phyloP scores from a whole-genome alignment of 2,797 vertebrate species.

The Lophius americanus region DNA sequence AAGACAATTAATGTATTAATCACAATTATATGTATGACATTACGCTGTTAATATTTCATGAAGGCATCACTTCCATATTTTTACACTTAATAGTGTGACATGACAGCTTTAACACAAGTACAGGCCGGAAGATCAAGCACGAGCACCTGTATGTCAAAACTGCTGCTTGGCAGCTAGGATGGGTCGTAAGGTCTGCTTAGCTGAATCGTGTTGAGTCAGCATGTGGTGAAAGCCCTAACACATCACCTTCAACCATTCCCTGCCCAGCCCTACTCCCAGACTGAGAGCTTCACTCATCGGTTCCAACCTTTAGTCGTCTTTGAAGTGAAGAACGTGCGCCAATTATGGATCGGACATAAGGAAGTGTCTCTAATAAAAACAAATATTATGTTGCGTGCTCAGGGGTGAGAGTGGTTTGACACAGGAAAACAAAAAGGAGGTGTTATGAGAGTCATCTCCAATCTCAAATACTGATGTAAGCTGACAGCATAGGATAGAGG shows the following conservation, averaged over 20 bases:
- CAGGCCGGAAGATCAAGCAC: slow-evolving; percentile 28
- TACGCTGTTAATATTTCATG: too few relatives aligned
- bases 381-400: slow-evolving; percentile 76
- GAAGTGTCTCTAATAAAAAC: slow-evolving; percentile 73
- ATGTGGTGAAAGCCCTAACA: slow-evolving; percentile 75
- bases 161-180: slow-evolving; percentile 45
- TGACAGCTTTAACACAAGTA: slow-evolving; percentile 28
- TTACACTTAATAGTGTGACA: slow-evolving; percentile 4
- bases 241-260: slow-evolving; percentile 74
- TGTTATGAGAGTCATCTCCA: slow-evolving; percentile 75
- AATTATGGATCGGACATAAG: slow-evolving; percentile 74
- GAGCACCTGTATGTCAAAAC: slow-evolving; percentile 50
- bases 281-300: slow-evolving; percentile 77
- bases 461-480: slow-evolving; percentile 68
- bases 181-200: slow-evolving; percentile 65
- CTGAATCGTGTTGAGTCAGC: slow-evolving; percentile 79
- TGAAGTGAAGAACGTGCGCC: slow-evolving; percentile 72
- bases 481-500: slow-evolving; percentile 25
- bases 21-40: too few relatives aligned
- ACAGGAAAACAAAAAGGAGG: slow-evolving; percentile 70
- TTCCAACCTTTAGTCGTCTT: slow-evolving; percentile 74
- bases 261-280: slow-evolving; percentile 64
- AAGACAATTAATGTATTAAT: too few relatives aligned
- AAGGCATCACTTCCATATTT: slow-evolving; percentile 1
- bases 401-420: slow-evolving; percentile 64